phyloP scores from a whole-genome alignment of 2,113 vertebrate species.

The Strix aluco region DNA sequence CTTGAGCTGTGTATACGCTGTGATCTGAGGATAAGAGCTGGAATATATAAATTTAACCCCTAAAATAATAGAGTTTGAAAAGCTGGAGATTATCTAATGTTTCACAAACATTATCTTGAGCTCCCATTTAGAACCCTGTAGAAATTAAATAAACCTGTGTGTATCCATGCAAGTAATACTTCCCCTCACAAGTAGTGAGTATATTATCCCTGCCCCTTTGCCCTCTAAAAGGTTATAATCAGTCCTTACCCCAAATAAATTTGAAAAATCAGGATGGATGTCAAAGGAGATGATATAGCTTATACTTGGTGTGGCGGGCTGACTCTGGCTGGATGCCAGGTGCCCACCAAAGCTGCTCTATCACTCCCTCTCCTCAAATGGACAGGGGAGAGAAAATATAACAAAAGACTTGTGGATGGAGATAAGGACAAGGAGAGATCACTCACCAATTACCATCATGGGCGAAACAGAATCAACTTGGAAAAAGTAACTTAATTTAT shows the following conservation, averaged over 20 bases:
- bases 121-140: neutral
- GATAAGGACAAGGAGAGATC: no score
- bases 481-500: no score
- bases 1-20: constrained; percentile 35
- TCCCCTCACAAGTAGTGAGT: neutral
- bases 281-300: neutral
- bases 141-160: neutral
- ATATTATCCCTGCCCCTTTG: neutral
- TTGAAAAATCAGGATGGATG: neutral
- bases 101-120: neutral
- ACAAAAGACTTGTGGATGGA: no score
- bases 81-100: neutral
- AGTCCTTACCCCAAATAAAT: neutral
- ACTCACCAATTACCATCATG: no score
- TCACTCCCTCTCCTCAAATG: no score
- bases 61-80: neutral
- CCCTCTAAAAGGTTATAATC: neutral
- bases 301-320: neutral
- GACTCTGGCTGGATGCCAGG: no score
- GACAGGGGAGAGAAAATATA: no score
- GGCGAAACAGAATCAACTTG: no score
- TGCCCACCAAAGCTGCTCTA: no score
- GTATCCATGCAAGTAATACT: neutral
- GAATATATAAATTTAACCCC: neutral
- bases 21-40: neutral